Evolutionary conservation across 2,888 invertebrate genomes (phyloP).

Genomic region (Dendrolimus pini): DNA sequence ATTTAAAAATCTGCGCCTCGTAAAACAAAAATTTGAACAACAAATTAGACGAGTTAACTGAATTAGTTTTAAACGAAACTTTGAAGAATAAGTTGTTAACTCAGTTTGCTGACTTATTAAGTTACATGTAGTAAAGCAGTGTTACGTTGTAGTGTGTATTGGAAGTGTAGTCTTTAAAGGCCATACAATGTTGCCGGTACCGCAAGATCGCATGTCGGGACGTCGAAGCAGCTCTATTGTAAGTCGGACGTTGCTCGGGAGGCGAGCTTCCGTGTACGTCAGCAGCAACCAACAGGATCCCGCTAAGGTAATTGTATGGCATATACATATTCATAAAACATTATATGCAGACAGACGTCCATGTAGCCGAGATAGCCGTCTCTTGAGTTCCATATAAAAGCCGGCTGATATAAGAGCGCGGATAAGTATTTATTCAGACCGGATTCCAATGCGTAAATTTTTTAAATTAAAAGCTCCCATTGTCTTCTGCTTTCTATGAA

Average conservation of each 20-base stretch:
- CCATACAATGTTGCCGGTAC: conserved; percentile 65
- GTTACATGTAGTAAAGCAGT: not conserved
- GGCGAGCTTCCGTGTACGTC: conserved; percentile 80
- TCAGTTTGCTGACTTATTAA: not conserved
- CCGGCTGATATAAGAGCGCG: not conserved
- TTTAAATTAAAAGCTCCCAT: no score
- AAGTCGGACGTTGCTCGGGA: conserved; percentile 79
- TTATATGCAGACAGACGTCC: not conserved
- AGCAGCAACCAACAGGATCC: conserved; percentile 79
- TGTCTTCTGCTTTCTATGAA: no score
- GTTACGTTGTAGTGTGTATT: not conserved
- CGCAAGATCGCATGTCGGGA: conserved; percentile 76
- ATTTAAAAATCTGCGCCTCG: not conserved
- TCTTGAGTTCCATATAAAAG: not conserved
- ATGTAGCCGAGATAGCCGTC: not conserved
- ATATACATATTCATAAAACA: not conserved
- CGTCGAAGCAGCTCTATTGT: conserved; percentile 82
- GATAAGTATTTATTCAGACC: not conserved
- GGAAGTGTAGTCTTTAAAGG: not conserved
- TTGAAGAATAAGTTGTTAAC: not conserved
- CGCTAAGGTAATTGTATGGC: conserved; percentile 69
- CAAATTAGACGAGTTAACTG: not conserved
- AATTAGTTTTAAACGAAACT: not conserved
- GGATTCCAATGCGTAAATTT: no score
- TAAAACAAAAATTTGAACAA: not conserved